Percentiles rank a stretch among this genome's conserved stretches.
Evolutionary conservation across 2,113 vertebrate genomes (phyloP).

Genomic region (Marmota monax): DNA sequence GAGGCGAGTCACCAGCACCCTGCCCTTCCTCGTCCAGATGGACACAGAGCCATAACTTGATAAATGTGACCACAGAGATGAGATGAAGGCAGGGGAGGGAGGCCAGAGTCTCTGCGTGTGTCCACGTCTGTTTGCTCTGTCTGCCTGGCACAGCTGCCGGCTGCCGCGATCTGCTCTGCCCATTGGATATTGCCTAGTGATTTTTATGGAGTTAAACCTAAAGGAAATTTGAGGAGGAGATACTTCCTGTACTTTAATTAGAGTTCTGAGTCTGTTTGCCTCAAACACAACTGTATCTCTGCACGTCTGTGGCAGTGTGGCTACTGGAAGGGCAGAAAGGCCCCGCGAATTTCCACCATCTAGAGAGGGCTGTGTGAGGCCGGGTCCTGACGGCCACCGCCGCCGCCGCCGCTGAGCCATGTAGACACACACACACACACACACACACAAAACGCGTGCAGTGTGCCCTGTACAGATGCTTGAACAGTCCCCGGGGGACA

Average conservation of each 20-base stretch:
- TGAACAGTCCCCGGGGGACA: constrained; percentile 42
- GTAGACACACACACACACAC: neutral
- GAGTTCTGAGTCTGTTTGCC: constrained; percentile 62
- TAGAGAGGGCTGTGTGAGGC: constrained; percentile 56
- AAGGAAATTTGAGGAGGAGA: constrained; percentile 84
- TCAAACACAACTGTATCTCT: neutral
- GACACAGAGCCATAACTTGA: constrained; percentile 42
- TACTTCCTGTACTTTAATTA: constrained; percentile 83
- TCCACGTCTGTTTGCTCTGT: constrained; percentile 82
- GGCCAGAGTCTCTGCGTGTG: neutral
- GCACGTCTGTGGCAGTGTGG: neutral
- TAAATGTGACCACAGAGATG: constrained; percentile 64
- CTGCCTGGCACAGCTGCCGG: constrained; percentile 80
- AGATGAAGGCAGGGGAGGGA: neutral
- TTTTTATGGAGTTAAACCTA: constrained; percentile 83
- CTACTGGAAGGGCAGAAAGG: neutral
- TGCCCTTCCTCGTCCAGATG: neutral
- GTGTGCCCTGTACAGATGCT: constrained; percentile 62
- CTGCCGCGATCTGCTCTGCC: constrained; percentile 58
- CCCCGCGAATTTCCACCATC: constrained; percentile 54
- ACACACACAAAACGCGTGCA: neutral
- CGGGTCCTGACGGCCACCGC: neutral
- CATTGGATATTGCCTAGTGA: constrained; percentile 79
- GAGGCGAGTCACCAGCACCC: neutral
- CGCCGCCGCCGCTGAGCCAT: rapidly evolving